Evolutionary conservation across 1,140 invertebrate genomes (phyloP), one percentile per base, ranked within the genome.

Genomic region (Drosophila aff.): DNA sequence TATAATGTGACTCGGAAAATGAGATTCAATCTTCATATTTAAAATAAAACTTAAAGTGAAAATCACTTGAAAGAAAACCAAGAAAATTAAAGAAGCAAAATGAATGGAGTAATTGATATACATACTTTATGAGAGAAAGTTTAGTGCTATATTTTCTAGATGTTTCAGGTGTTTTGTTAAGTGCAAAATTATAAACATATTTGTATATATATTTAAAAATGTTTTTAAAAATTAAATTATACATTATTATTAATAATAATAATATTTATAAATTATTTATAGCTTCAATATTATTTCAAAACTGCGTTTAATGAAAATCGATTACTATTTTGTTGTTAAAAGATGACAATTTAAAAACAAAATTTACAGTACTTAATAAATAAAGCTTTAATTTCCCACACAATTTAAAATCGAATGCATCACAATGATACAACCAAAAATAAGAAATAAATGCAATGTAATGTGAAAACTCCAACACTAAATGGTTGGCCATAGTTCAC

Each of bases 401-500:
- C 6, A 49, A 49, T 26, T 26, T n/a, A 50, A n/a, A 50, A 6
- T 50, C 1, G 2, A 4, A 16, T 26, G 23, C 28, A 16, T 50
- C 10, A n/a, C 10, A n/a, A 31, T 31, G 28, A 50, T 28, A n/a
- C 26, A 2, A 6, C 28, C 10, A 4, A 50, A 28, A 10, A 7
- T n/a, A 23, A 15, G 10, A 50, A 11, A 50, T 15, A 49, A 49
- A 26, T 21, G n/a, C 18, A 21, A 53, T 53, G 52, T 16, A 55
- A 38, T 38, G 13, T 23, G 9, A 33, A 38, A 55, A 23, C 8
- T 11, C 8, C 15, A 16, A 38, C 15, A 38, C 18, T 0, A 0
- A 11, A 31, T 55, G 3, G 0, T 33, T 33, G 15, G 33, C 8
- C 53, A 58, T 28, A 58, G 61, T 64, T 58, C 61, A 41, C 8